Conservation (phyloP, 2,888 invertebrate species). For the Melieria omissa region DNA sequence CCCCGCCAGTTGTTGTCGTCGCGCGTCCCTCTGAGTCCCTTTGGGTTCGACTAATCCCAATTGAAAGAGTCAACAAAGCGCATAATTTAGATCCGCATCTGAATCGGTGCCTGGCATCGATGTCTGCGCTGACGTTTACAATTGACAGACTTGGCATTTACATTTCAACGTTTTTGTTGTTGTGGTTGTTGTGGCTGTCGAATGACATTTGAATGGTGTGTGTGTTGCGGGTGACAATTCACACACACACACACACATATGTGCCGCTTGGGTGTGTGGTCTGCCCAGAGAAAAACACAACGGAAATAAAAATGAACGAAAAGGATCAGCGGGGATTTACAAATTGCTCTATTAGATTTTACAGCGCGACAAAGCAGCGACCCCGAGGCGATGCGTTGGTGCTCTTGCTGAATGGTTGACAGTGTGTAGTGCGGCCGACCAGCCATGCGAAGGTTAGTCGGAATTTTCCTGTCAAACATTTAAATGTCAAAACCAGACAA, state of each 20-base stretch:
- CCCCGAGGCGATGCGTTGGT: too few relatives aligned
- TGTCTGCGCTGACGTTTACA: slow-evolving; percentile 7
- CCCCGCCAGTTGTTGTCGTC: too few relatives aligned
- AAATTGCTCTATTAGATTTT: slow-evolving; percentile 33
- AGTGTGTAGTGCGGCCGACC: too few relatives aligned
- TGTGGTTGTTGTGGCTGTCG: too few relatives aligned
- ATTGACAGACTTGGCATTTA: background rate
- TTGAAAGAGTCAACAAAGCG: slow-evolving; percentile 60
- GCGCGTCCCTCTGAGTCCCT: background rate
- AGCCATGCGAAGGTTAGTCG: background rate
- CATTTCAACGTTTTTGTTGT: too few relatives aligned
- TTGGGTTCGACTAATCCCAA: slow-evolving; percentile 53
- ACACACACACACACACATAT: background rate
- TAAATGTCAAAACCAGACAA: slow-evolving; percentile 36
- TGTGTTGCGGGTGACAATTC: too few relatives aligned
- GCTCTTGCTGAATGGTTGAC: too few relatives aligned
- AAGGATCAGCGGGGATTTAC: slow-evolving; percentile 28
- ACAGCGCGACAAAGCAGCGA: background rate
- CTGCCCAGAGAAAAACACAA: background rate
- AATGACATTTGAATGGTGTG: too few relatives aligned
- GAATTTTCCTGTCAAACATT: slow-evolving; percentile 19
- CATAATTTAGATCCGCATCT: slow-evolving; percentile 29
- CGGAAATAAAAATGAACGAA: slow-evolving; percentile 3
- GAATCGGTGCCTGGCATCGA: background rate
- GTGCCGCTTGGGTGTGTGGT: background rate